Conservation (phyloP, 1,140 invertebrate genomes). For the Tyrophagus putrescentiae region DNA sequence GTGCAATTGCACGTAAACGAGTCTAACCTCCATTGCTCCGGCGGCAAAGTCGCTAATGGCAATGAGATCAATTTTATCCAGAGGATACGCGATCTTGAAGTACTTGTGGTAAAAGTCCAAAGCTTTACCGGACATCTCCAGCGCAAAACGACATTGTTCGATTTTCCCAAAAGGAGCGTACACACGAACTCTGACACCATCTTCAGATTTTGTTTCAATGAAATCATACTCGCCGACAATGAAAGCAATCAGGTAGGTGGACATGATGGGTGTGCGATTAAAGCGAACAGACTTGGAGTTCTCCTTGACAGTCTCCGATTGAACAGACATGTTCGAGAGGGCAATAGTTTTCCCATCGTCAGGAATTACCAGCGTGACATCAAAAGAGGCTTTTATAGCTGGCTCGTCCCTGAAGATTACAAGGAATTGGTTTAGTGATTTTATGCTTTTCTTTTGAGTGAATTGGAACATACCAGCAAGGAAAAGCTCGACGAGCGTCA, state of each 20-base stretch:
- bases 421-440: too few relatives aligned
- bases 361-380: constrained; percentile 67
- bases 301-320: constrained; percentile 27
- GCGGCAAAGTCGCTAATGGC: constrained; percentile 67
- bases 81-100: constrained; percentile 63
- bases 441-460: too few relatives aligned
- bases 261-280: constrained; percentile 80
- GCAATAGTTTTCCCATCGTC: constrained; percentile 45
- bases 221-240: constrained; percentile 81
- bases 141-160: constrained; percentile 77
- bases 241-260: constrained; percentile 80
- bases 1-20: constrained; percentile 64
- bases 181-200: constrained; percentile 51
- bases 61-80: constrained; percentile 89
- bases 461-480: too few relatives aligned
- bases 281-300: constrained; percentile 52
- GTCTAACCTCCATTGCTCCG: constrained; percentile 77
- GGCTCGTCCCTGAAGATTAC: too few relatives aligned
- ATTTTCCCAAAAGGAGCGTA: constrained; percentile 82
- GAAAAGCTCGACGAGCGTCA: constrained; percentile 81
- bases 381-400: constrained; percentile 82
- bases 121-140: constrained; percentile 41
- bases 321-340: constrained; percentile 75
- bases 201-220: constrained; percentile 65
- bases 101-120: constrained; percentile 27